Base-by-base conservation (phyloP, 2,113 vertebrate genomes). In the Ceyx cyanopectus region DNA sequence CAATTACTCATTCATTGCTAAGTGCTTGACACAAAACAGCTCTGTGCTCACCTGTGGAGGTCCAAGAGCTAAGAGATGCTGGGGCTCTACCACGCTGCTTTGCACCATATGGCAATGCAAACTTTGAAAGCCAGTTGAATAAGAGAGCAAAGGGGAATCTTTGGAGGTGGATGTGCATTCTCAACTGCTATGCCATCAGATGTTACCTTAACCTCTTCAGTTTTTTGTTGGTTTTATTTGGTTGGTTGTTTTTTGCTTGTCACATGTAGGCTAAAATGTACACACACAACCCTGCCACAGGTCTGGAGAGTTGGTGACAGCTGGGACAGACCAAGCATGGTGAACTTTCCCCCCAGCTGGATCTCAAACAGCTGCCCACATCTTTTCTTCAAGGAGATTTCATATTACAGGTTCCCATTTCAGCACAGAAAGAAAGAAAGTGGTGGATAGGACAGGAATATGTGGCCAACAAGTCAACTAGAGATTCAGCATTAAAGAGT, bases 321-420 rank as follows among this genome's bases (percentile, higher is more conserved):
- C 57, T 65, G 53, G 16, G 34, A 61, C 6, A 62, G 41, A 56
- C 8, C 0, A 2, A 80, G 22, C 5, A 8, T 1, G 0, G 30
- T 45, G 70, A 81, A 45, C 40, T 76, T 87, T 73, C 26, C 60
- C 34, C 50, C 29, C 34, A 68, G 22, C 12, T 16, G 24, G 40
- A 73, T 62, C 9, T 53, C 50, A 43, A 76, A 73, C 11, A 78
- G 51, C 16, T 5, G 2, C 26, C 40, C 66, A 40, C 21, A 84
- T 41, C 8, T 27, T 87, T 61, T 0, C 0, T 41, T 60, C 15
- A 11, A 78, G 53, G 45, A 67, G 40, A 84, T 14, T 78, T 81
- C 0, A 0, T 68, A 16, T 24, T 41, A 45, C 0, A 58, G 65
- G 18, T 45, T 89, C 24, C 48, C 15, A 41, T 66, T 78, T 93